Conservation (phyloP, 2,888 invertebrate genomes). For the Bibio marci region DNA sequence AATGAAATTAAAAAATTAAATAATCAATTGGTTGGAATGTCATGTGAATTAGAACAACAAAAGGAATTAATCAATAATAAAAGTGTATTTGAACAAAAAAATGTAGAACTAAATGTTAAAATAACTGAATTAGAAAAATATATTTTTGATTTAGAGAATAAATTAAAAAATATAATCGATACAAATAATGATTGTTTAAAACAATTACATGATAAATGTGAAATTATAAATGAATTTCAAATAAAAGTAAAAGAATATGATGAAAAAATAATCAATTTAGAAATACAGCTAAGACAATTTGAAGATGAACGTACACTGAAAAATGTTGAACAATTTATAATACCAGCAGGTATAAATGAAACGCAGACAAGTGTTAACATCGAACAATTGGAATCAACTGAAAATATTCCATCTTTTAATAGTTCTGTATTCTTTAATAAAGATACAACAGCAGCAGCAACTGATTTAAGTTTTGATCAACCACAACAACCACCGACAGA, state of each 20-base stretch:
- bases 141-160: constrained; percentile 25
- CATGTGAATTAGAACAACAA: too few relatives aligned
- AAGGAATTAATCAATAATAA: too few relatives aligned
- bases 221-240: not conserved
- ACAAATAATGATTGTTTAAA: too few relatives aligned
- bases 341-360: not conserved
- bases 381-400: not conserved
- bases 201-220: too few relatives aligned
- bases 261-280: not conserved
- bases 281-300: too few relatives aligned
- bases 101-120: constrained; percentile 25
- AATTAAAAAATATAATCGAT: constrained; percentile 18
- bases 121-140: constrained; percentile 27
- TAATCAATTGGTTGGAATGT: too few relatives aligned
- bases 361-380: not conserved
- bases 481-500: not conserved
- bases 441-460: not conserved
- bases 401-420: constrained; percentile 1
- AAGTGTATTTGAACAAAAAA: constrained; percentile 30
- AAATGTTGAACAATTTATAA: not conserved
- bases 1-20: too few relatives aligned
- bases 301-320: too few relatives aligned
- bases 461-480: not conserved
- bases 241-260: not conserved
- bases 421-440: constrained; percentile 2